Conservation (phyloP, 2,113 vertebrate genomes). For the Boleophthalmus pectinirostris region DNA sequence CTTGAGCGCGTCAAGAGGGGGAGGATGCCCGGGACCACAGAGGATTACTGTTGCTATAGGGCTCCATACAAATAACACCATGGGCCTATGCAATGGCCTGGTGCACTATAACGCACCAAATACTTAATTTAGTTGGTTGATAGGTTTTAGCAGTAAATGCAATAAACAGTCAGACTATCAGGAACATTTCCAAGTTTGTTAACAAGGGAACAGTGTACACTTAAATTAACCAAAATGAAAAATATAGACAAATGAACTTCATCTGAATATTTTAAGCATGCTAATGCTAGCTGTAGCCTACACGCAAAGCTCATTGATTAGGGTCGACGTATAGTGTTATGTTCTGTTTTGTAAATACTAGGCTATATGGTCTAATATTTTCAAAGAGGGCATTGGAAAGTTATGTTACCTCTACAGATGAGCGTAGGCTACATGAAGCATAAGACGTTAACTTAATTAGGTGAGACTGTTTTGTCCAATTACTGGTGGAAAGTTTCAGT, state of each 20-base stretch:
- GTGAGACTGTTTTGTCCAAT: background rate
- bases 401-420: conserved; percentile 7
- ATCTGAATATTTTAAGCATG: background rate
- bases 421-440: background rate
- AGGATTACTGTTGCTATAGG: conserved; percentile 51
- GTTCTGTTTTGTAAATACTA: background rate
- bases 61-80: conserved; percentile 9
- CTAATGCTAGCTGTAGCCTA: conserved; percentile 4
- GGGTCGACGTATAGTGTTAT: background rate
- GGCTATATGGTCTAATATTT: background rate
- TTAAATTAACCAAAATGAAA: background rate
- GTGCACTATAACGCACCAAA: background rate
- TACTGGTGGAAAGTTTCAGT: conserved; percentile 4
- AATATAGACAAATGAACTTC: background rate
- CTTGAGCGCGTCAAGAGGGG: conserved; percentile 52
- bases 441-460: background rate
- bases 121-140: background rate
- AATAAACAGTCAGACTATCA: background rate
- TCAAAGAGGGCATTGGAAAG: background rate
- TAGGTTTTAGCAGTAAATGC: background rate
- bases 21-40: conserved; percentile 36
- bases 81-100: background rate
- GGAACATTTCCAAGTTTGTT: background rate
- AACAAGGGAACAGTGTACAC: background rate
- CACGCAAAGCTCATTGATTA: background rate